Conservation (phyloP, 2,797 vertebrate species). For the Meriones psammophilus region DNA sequence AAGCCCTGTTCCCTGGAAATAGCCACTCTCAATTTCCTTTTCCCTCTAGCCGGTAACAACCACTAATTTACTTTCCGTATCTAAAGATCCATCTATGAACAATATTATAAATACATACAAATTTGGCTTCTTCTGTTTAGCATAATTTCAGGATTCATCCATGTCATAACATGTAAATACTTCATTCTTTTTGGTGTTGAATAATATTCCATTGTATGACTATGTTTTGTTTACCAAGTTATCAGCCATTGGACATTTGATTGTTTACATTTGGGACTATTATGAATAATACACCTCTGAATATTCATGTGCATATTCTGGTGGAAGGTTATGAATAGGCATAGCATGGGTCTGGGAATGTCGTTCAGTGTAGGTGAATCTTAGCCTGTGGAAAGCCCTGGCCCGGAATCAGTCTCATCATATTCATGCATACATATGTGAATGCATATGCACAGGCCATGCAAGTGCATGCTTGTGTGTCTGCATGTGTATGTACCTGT, state of each 20-base stretch:
- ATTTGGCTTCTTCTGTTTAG: not conserved
- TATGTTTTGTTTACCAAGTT: not conserved
- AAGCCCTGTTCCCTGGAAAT: not conserved
- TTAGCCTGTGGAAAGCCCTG: not conserved
- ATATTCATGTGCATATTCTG: not conserved
- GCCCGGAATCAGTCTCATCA: not conserved
- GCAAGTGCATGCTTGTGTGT: not conserved
- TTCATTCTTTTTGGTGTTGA: constrained; percentile 20
- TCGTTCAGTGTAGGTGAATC: not conserved
- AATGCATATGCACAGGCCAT: not conserved
- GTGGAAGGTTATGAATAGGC: not conserved
- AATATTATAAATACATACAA: not conserved
- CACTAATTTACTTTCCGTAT: not conserved
- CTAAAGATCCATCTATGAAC: not conserved
- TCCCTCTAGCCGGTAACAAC: not conserved
- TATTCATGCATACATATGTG: not conserved
- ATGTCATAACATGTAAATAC: too few relatives aligned
- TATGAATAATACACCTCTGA: not conserved
- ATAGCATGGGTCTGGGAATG: not conserved
- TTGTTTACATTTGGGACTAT: not conserved
- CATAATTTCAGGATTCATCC: not conserved
- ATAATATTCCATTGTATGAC: not conserved
- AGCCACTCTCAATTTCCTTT: not conserved
- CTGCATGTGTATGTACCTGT: not conserved
- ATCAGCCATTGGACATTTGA: not conserved